Evolutionary conservation across 1,140 invertebrate genomes (phyloP).

Genomic region (Sycophaga agraensis): DNA sequence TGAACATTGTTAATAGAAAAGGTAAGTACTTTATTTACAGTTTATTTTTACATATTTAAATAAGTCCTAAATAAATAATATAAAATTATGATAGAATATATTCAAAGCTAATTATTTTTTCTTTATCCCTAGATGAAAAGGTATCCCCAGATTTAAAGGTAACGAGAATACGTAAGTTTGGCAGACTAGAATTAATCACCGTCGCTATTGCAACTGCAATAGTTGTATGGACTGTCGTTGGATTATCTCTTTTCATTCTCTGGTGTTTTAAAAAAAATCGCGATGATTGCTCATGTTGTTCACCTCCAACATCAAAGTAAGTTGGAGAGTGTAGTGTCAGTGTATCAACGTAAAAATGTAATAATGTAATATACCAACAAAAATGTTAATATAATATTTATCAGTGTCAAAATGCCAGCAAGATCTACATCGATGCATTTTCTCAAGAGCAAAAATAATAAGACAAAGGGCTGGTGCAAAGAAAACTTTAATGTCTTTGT

Average conservation of each 20-base stretch:
- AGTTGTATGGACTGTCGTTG: constrained; percentile 41
- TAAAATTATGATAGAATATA: background rate
- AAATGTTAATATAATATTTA: background rate
- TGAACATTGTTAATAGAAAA: too few relatives aligned
- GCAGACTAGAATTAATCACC: constrained; percentile 37
- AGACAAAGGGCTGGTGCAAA: constrained; percentile 35
- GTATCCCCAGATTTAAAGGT: background rate
- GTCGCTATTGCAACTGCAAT: constrained; percentile 37
- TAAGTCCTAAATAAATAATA: background rate
- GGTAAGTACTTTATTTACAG: too few relatives aligned
- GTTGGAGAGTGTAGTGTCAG: constrained; percentile 4
- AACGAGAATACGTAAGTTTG: background rate
- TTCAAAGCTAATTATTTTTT: too few relatives aligned
- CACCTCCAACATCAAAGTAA: constrained; percentile 33
- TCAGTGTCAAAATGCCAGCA: constrained; percentile 34
- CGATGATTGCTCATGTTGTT: constrained; percentile 32
- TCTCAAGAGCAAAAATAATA: constrained; percentile 21
- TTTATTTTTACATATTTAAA: too few relatives aligned
- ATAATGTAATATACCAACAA: background rate
- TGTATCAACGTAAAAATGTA: too few relatives aligned
- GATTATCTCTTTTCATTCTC: constrained; percentile 39
- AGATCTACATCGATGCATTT: constrained; percentile 15
- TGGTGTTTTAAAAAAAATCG: constrained; percentile 34
- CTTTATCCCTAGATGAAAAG: too few relatives aligned
- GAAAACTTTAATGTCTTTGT: constrained; percentile 33